Percentiles rank a stretch among this genome's conserved stretches.
Conservation (phyloP, 2,888 invertebrate species). For the Paralinhomoeus sp. region DNA sequence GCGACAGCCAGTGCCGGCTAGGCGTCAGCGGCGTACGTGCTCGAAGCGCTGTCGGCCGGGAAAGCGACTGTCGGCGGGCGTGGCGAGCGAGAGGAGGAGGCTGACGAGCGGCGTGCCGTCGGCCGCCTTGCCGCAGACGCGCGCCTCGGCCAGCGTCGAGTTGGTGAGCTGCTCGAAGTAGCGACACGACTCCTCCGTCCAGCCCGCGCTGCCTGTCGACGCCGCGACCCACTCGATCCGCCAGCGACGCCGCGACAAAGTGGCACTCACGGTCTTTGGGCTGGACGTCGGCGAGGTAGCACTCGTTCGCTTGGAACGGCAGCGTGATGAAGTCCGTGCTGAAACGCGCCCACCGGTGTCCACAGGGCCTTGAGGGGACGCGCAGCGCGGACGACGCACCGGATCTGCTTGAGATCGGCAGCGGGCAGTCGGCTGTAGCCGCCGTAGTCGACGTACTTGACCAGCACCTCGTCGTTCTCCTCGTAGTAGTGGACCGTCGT, state of each 20-base stretch:
- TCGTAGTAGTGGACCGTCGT: constrained; percentile 47
- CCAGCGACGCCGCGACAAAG: not conserved
- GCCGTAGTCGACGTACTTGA: constrained; percentile 80
- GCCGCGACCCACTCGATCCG: not conserved
- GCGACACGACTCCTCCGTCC: constrained; percentile 1
- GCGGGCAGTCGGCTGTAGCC: constrained; percentile 61
- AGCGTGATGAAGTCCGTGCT: constrained; percentile 69
- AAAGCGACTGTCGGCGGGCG: not conserved
- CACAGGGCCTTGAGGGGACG: too few relatives aligned
- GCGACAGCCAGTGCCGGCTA: too few relatives aligned
- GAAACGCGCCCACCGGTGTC: constrained; percentile 4
- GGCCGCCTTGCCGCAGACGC: not conserved
- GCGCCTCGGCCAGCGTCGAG: constrained; percentile 1
- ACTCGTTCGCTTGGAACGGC: constrained; percentile 92
- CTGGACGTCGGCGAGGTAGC: constrained; percentile 64
- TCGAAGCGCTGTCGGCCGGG: too few relatives aligned
- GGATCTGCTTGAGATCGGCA: constrained; percentile 60
- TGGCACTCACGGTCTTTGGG: constrained; percentile 30
- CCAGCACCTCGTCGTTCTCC: constrained; percentile 40
- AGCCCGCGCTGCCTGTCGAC: not conserved
- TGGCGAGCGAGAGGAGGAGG: not conserved
- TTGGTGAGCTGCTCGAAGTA: not conserved
- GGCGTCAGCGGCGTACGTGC: too few relatives aligned
- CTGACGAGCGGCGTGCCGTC: constrained; percentile 3
- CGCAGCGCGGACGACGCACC: too few relatives aligned